A percentile compares a stretch with the other conserved stretches of the same genome.
Evolutionary conservation across 2,888 invertebrate genomes (phyloP).

Genomic region (Amorpha juglandis): DNA sequence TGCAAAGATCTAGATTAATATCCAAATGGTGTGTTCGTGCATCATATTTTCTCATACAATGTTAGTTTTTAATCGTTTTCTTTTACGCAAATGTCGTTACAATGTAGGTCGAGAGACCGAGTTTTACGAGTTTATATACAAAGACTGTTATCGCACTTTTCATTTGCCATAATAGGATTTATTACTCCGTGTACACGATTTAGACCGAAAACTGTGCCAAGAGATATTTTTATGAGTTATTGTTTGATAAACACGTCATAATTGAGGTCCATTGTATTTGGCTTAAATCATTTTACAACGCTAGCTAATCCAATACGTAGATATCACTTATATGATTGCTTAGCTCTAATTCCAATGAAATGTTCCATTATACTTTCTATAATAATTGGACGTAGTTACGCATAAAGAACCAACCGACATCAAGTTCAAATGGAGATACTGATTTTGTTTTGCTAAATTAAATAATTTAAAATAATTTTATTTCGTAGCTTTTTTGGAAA

Average conservation of each 20-base stretch:
- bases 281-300: background rate
- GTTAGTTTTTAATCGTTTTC: background rate
- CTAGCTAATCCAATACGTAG: too few species aligned
- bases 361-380: too few species aligned
- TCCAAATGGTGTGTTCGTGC: background rate
- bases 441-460: too few species aligned
- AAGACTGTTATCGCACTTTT: slow-evolving; percentile 5
- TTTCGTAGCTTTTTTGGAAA: too few species aligned
- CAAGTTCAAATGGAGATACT: too few species aligned
- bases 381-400: too few species aligned
- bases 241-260: background rate
- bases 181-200: slow-evolving; percentile 5
- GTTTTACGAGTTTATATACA: slow-evolving; percentile 3
- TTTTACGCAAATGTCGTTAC: background rate
- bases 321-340: too few species aligned
- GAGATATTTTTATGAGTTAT: background rate
- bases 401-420: too few species aligned
- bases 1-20: too few species aligned
- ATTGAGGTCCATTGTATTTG: background rate
- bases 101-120: slow-evolving; percentile 9
- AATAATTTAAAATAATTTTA: too few species aligned
- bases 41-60: background rate
- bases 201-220: slow-evolving; percentile 7
- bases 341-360: too few species aligned
- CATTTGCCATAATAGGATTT: slow-evolving; percentile 14